Base-by-base conservation (phyloP, 2,888 invertebrate genomes). In the Diarsia mendica region DNA sequence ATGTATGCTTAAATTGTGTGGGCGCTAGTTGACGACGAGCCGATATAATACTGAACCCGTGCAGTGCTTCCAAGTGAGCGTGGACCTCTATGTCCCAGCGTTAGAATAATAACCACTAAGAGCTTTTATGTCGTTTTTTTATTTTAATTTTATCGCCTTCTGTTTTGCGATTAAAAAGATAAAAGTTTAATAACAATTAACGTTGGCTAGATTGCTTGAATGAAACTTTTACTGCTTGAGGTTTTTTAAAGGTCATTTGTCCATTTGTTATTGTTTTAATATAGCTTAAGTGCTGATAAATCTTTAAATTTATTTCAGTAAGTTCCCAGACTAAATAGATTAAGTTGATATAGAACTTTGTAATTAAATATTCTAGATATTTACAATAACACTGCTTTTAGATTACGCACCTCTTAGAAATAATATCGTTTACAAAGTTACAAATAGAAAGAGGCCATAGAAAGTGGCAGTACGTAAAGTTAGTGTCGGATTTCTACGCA, bases 151-250 rank as follows among this genome's bases (percentile, higher is more conserved):
- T 58, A 72, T 63, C 44, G 49, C 39, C 23, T 55, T 83, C 79
- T 79, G 83, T 83, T 70, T 61, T 53, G 71, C 55, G 46, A 70
- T 74, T 65, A 67, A 65, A 69, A 69, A 68, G 53, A 80, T 80
- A 75, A 82, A 82, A 82, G 33, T 69, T 75, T 71, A 28, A 80
- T 68, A 68, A 69, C 49, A 67, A 75, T 69, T 66, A 72, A 51
- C 72, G 55, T 67, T 39, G 61, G 23, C 18, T 51, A 33, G 46
- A 80, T 78, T 78, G 79, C 51, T 72, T 28, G 2, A 63, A 79
- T 69, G 63, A 67, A 78, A 48, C 33, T 67, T 83, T 55, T 28
- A 28, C n/a, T 55, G 61, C 49, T 80, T 61, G 51, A 80, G 28
- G 33, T 80, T 53, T 55, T 60, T 58, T 46, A 44, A 49, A 72